Evolutionary conservation across 2,113 vertebrate species (phyloP).

Genomic region (Coturnix japonica): DNA sequence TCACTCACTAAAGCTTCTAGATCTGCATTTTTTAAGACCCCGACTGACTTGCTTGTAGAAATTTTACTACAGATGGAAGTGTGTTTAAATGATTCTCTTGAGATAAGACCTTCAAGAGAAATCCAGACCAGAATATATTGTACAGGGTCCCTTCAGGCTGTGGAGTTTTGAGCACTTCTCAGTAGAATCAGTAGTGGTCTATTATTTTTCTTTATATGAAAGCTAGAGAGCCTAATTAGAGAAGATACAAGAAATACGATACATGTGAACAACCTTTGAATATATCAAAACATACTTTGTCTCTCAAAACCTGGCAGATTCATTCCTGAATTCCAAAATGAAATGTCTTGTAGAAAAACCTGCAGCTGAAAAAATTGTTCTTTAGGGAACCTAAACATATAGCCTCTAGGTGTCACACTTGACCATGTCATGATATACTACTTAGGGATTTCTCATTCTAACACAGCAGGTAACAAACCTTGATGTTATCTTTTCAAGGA

Average conservation of each 20-base stretch:
- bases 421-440: slow-evolving; percentile 6
- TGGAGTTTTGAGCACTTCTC: neutral
- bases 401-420: slow-evolving; percentile 83
- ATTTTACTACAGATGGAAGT: neutral
- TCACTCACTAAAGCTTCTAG: accelerated
- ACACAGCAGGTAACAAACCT: neutral
- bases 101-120: neutral
- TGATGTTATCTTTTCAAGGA: neutral
- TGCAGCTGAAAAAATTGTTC: neutral
- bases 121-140: neutral
- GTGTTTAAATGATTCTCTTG: neutral
- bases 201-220: neutral
- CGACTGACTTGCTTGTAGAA: neutral
- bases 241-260: neutral
- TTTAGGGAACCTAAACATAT: neutral
- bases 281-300: neutral
- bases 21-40: neutral
- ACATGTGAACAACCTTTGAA: neutral
- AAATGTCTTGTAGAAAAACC: neutral
- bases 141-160: neutral
- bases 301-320: neutral
- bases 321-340: neutral
- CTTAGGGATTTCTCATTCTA: neutral
- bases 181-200: neutral
- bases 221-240: neutral